Conservation (phyloP, 2,797 vertebrate genomes). For the Meriones psammophilus region DNA sequence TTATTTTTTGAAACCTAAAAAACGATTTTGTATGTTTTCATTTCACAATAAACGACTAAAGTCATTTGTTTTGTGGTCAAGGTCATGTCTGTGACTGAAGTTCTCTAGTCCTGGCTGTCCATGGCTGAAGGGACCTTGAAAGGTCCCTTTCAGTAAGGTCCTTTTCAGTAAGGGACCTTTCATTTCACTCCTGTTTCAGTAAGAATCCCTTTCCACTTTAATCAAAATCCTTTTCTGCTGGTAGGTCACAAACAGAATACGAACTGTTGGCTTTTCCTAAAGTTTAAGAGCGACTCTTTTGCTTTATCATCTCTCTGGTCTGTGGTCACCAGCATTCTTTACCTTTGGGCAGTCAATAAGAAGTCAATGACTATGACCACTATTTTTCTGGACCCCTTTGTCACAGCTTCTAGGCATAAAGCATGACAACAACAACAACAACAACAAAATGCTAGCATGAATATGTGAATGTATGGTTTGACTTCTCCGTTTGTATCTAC, state of each 20-base stretch:
- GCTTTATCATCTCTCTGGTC: not conserved
- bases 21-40: slow-evolving; percentile 18
- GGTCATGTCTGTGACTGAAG: not conserved
- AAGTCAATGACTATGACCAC: not conserved
- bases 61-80: slow-evolving; percentile 27
- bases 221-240: not conserved
- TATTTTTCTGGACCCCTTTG: not conserved
- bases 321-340: not conserved
- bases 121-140: slow-evolving; percentile 21
- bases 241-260: not conserved
- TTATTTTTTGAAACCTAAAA: slow-evolving; percentile 57
- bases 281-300: not conserved
- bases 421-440: not conserved
- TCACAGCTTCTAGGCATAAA: not conserved
- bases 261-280: not conserved
- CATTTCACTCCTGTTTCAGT: not conserved
- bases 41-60: slow-evolving; percentile 17
- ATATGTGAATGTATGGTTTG: slow-evolving; percentile 23
- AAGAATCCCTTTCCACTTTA: slow-evolving; percentile 18
- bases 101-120: not conserved
- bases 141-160: not conserved
- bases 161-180: too few species aligned
- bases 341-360: not conserved
- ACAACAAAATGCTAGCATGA: not conserved
- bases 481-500: slow-evolving; percentile 32